phyloP scores from a whole-genome alignment of 2,797 vertebrate species.

The Prunella strophiata region DNA sequence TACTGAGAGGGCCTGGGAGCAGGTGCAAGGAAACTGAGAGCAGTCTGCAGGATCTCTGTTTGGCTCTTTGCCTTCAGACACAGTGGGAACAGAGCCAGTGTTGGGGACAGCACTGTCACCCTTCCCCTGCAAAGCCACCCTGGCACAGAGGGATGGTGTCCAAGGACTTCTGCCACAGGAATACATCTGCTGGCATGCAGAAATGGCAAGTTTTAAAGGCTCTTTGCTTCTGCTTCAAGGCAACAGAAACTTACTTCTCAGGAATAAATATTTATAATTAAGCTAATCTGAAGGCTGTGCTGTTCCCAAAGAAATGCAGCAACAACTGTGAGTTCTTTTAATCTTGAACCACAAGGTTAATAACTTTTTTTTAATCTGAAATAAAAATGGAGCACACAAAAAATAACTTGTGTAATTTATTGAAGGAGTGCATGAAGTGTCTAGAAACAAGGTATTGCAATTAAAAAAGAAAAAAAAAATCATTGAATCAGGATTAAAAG shows the following conservation, averaged over 20 bases:
- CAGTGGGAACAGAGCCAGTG: fast-evolving
- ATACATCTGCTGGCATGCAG: background rate
- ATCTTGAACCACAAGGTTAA: background rate
- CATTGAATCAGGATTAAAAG: background rate
- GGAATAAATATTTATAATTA: slow-evolving; percentile 3
- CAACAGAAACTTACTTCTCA: background rate
- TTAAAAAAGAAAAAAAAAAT: background rate
- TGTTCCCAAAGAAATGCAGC: background rate
- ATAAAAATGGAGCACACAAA: background rate
- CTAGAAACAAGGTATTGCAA: background rate
- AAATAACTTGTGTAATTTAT: background rate
- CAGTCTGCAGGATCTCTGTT: background rate
- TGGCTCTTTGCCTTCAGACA: fast-evolving
- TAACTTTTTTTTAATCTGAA: background rate
- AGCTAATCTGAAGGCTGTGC: background rate
- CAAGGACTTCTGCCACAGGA: background rate
- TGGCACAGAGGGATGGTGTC: background rate
- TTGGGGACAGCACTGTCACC: background rate
- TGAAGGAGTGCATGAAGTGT: background rate
- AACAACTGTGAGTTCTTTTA: background rate
- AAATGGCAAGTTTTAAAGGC: background rate
- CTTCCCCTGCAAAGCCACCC: background rate
- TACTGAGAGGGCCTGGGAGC: background rate
- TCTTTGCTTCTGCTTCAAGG: background rate
- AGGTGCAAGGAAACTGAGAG: background rate